Conservation (phyloP, 2,113 vertebrate genomes). For the Eulacestoma nigropectus region DNA sequence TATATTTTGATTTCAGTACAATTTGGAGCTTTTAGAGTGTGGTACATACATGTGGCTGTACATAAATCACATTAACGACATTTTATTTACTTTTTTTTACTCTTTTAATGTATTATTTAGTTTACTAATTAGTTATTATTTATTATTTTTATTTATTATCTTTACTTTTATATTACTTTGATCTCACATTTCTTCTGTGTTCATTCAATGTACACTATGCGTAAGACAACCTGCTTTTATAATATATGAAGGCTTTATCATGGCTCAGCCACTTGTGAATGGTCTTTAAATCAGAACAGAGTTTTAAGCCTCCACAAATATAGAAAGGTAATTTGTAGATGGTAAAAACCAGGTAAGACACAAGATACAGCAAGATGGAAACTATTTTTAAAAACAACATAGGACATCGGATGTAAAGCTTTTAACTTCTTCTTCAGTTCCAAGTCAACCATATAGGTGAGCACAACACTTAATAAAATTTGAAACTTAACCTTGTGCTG, state of each 20-base stretch:
- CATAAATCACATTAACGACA: neutral
- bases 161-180: neutral
- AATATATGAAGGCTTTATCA: neutral
- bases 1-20: neutral
- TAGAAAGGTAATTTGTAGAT: neutral
- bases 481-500: neutral
- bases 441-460: neutral
- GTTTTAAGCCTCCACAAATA: neutral
- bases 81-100: neutral
- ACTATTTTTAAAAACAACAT: neutral
- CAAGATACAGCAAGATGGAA: neutral
- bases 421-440: neutral
- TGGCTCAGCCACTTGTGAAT: neutral
- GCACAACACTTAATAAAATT: neutral
- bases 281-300: neutral
- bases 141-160: neutral
- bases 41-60: neutral
- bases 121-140: neutral
- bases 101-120: neutral
- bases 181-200: neutral
- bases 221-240: neutral
- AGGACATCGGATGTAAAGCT: neutral
- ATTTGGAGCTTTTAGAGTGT: neutral
- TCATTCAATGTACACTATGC: neutral
- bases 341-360: neutral